A percentile compares a stretch with the other conserved stretches of the same genome.
Conservation (phyloP, 35 echinoderm and acorn worm species). For the Eucidaris tribuloides region DNA sequence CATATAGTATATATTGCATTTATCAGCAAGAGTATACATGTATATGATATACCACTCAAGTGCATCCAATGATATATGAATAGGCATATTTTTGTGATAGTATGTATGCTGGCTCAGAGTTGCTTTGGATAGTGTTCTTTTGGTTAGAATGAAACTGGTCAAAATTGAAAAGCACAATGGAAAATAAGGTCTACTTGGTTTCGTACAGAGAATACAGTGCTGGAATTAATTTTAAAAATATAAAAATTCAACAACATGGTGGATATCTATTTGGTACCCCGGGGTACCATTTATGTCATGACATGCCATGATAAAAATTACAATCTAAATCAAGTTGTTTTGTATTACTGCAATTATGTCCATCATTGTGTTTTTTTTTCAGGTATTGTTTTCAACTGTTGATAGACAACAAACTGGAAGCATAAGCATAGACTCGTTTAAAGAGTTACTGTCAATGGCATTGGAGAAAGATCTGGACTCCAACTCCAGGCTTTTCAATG, state of each 20-base stretch:
- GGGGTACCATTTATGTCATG: neutral
- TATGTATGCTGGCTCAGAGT: too few species aligned
- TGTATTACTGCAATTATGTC: neutral
- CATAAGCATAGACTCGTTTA: constrained; percentile 51
- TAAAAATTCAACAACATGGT: neutral
- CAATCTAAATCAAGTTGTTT: neutral
- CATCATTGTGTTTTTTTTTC: constrained; percentile 8
- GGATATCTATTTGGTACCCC: neutral
- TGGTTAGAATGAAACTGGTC: too few species aligned
- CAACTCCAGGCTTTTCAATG: constrained; percentile 4
- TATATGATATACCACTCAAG: too few species aligned
- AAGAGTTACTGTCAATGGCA: constrained; percentile 57
- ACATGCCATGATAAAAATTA: neutral
- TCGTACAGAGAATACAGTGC: too few species aligned
- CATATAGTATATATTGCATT: too few species aligned
- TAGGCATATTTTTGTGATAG: too few species aligned
- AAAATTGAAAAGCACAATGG: too few species aligned
- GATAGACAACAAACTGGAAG: constrained; percentile 74
- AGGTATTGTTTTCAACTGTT: constrained; percentile 62
- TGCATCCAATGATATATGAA: too few species aligned
- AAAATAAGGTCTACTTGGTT: too few species aligned
- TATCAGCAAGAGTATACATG: too few species aligned
- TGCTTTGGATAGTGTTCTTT: too few species aligned
- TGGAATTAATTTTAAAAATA: neutral
- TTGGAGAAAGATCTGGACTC: constrained; percentile 45